phyloP scores from a whole-genome alignment of 2,888 invertebrate species.

The Drosophila kanekoi region DNA sequence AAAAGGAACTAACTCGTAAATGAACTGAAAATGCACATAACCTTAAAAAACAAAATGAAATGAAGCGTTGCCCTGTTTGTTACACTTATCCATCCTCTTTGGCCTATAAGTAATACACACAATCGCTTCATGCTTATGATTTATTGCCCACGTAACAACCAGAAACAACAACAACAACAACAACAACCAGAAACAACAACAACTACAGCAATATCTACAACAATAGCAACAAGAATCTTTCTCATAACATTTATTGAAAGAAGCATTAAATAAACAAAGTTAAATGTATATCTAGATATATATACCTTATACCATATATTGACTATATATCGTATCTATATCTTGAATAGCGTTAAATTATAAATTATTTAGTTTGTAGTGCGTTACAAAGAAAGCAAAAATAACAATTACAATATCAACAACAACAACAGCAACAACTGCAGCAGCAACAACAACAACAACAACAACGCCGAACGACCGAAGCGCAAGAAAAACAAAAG shows the following conservation, averaged over 20 bases:
- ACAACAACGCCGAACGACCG: constrained; percentile 37
- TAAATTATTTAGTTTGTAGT: constrained; percentile 77
- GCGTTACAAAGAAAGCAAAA: constrained; percentile 60
- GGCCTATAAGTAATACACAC: constrained; percentile 39
- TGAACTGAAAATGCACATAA: constrained; percentile 22
- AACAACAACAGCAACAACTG: constrained; percentile 14
- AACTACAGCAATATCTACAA: constrained; percentile 2
- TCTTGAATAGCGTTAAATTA: constrained; percentile 67
- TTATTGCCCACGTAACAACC: constrained; percentile 22
- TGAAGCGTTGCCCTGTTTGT: constrained; percentile 72
- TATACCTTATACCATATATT: constrained; percentile 42
- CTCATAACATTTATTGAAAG: constrained; percentile 36
- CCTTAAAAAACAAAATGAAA: constrained; percentile 12
- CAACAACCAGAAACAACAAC: constrained; percentile 16
- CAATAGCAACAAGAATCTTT: constrained; percentile 24
- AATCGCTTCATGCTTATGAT: constrained; percentile 51
- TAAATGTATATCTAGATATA: constrained; percentile 39
- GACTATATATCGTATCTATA: constrained; percentile 60
- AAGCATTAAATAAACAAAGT: constrained; percentile 5
- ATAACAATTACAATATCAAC: constrained; percentile 15
- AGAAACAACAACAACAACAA: constrained; percentile 11
- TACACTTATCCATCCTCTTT: constrained; percentile 42
- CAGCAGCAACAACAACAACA: constrained; percentile 18
- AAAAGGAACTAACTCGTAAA: constrained; percentile 29
- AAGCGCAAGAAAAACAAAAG: constrained; percentile 26